A percentile compares a stretch with the other conserved stretches of the same genome.
Evolutionary conservation across 2,797 vertebrate species (phyloP).

Genomic region (Takifugu ocellatus): DNA sequence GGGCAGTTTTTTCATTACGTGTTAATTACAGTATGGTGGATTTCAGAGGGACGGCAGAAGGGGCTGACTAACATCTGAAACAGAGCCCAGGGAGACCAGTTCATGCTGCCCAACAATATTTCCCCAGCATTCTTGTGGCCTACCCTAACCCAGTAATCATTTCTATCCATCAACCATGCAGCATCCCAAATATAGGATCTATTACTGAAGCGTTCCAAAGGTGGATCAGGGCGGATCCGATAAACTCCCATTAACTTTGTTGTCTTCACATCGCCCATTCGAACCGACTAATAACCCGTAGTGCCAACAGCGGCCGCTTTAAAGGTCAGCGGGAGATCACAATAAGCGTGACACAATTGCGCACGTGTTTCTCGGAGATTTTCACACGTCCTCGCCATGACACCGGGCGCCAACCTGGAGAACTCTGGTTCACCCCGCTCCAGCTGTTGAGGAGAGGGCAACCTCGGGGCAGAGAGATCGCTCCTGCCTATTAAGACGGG

Average conservation of each 20-base stretch:
- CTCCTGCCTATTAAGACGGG: slow-evolving; percentile 64
- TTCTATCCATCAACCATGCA: slow-evolving; percentile 19
- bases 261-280: too few relatives aligned
- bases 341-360: background rate
- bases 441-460: slow-evolving; percentile 75
- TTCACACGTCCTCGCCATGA: slow-evolving; percentile 71
- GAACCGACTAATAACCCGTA: slow-evolving; percentile 1
- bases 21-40: too few relatives aligned
- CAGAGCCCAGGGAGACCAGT: slow-evolving; percentile 1
- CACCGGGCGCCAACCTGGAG: slow-evolving; percentile 49
- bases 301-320: slow-evolving; percentile 14
- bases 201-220: too few relatives aligned
- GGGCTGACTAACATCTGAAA: slow-evolving; percentile 8
- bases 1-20: too few relatives aligned
- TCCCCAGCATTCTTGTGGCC: slow-evolving; percentile 36
- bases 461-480: slow-evolving; percentile 62
- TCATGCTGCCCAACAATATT: slow-evolving; percentile 24
- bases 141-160: background rate
- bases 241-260: too few relatives aligned
- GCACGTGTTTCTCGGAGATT: slow-evolving; percentile 14
- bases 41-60: too few relatives aligned
- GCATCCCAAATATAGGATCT: slow-evolving; percentile 1
- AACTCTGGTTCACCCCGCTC: slow-evolving; percentile 71
- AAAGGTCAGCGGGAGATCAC: slow-evolving; percentile 26
- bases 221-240: too few relatives aligned